These are phyloP conservation scores for Drosophila ohnishii DNA, from an alignment of 1,140 invertebrate genomes.

Conservation along the genomic window DNA sequence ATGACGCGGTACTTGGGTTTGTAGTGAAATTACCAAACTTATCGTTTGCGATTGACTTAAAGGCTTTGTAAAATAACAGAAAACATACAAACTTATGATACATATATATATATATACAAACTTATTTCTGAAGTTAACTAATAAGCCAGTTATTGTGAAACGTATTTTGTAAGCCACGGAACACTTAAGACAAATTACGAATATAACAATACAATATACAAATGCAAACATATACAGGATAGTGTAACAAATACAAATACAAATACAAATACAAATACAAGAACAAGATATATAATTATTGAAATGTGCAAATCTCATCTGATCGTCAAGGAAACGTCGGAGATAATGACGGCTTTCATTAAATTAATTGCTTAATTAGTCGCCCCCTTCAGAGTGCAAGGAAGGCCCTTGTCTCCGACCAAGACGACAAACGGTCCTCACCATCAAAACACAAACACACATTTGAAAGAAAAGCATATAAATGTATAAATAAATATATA, in stretches of 20 bases:
- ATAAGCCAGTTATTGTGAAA: slow-evolving; percentile 64
- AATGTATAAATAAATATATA: slow-evolving; percentile 65
- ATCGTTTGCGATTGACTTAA: slow-evolving; percentile 70
- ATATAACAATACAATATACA: slow-evolving; percentile 49
- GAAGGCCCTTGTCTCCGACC: slow-evolving; percentile 20
- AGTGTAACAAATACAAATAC: slow-evolving; percentile 26
- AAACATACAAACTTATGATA: slow-evolving; percentile 32
- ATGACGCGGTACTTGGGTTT: slow-evolving; percentile 29
- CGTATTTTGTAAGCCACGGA: slow-evolving; percentile 51
- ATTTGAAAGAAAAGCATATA: slow-evolving; percentile 31
- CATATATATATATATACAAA: slow-evolving; percentile 32
- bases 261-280: slow-evolving; percentile 24
- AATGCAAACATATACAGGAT: slow-evolving; percentile 51
- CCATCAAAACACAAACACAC: slow-evolving; percentile 33
- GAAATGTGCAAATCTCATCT: slow-evolving; percentile 30
- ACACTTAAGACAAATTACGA: slow-evolving; percentile 47
- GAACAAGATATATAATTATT: slow-evolving; percentile 24
- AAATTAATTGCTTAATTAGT: slow-evolving; percentile 9
- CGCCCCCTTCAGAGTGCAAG: slow-evolving; percentile 1
- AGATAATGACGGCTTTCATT: slow-evolving; percentile 9
- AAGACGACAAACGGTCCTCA: slow-evolving; percentile 21
- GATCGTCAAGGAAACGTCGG: slow-evolving; percentile 9
- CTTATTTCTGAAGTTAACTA: slow-evolving; percentile 52
- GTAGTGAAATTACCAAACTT: slow-evolving; percentile 55
- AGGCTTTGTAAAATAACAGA: slow-evolving; percentile 64